Base-by-base conservation (phyloP, 2,113 vertebrate species). In the Scytalopus superciliaris region DNA sequence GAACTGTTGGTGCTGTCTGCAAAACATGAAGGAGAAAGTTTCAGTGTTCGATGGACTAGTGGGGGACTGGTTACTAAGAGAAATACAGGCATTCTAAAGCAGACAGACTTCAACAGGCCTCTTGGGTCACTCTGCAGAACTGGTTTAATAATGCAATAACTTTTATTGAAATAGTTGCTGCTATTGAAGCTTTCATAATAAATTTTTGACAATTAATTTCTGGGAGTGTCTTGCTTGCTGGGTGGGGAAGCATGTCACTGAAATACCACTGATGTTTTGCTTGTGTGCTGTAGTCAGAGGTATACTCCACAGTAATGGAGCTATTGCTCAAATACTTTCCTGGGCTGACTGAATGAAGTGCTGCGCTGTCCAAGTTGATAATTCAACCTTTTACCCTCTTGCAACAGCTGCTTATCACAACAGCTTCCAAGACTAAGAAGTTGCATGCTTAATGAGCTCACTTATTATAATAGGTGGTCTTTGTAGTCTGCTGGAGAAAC, bases 381-480 rank as follows among this genome's bases (percentile, higher is more conserved):
- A 96, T 83, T 84, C 97, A 97, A 97, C 97, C 97, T 98, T 97
- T 97, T 78, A 97, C 95, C 59, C 68, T 96, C 84, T 69, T 94
- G 90, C 77, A 97, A 97, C 98, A 99, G 98, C 98, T 99, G 98
- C 98, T 97, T 98, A 96, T 97, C 53, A 21, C 67, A 98, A 97
- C 98, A 97, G 98, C 97, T 98, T 98, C 98, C 95, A 76, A 94
- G 96, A 97, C 93, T 69, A 40, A 96, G 81, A 90, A 91, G 89
- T 82, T 80, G 96, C 95, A 96, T 96, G 85, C 93, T 90, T 98
- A 98, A 98, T 97, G 96, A 97, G 94, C 83, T 40, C 33, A 72
- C 84, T 96, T 94, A 91, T 95, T 97, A 81, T 97, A 83, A 62
- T 82, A 80, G 69, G 77, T 91, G 87, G 96, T 87, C 95, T 97